phyloP scores from a whole-genome alignment of 2,113 vertebrate genomes.

The Irena cyanogastra region DNA sequence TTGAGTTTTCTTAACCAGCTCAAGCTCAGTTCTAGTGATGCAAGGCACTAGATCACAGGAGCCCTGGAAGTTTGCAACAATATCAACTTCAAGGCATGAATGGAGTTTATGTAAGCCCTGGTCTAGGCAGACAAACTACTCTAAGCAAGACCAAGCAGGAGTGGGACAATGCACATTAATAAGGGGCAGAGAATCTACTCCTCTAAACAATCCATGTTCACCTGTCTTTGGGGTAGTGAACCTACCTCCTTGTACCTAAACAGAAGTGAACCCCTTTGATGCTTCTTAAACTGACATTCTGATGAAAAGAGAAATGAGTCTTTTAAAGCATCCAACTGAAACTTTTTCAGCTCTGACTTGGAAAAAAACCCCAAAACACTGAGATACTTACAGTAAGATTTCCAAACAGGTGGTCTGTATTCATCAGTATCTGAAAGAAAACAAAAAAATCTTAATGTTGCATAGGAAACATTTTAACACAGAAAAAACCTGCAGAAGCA shows the following conservation, averaged over 20 bases:
- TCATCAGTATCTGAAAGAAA: constrained; percentile 86
- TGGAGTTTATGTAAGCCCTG: not conserved
- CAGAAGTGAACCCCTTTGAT: not conserved
- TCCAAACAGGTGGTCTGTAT: constrained; percentile 89
- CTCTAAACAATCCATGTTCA: not conserved
- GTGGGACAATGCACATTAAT: fast-evolving
- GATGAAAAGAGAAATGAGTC: not conserved
- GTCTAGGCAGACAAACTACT: not conserved
- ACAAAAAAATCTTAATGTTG: not conserved
- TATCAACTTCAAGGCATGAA: not conserved
- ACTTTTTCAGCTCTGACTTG: not conserved
- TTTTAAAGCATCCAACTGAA: not conserved
- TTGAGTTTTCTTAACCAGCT: not conserved
- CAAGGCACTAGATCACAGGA: not conserved
- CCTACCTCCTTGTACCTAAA: not conserved
- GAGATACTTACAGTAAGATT: constrained; percentile 86
- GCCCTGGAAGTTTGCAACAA: not conserved
- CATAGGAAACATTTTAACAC: not conserved
- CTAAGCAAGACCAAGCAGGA: not conserved
- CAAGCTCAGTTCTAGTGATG: not conserved
- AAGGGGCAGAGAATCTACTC: not conserved
- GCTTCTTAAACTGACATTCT: not conserved
- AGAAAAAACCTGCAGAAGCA: not conserved
- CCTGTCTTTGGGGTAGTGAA: not conserved
- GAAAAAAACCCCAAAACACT: not conserved